A percentile compares a stretch with the other conserved stretches of the same genome.
phyloP scores from a whole-genome alignment of 2,888 invertebrate genomes.

The Stictocephala bisonia region DNA sequence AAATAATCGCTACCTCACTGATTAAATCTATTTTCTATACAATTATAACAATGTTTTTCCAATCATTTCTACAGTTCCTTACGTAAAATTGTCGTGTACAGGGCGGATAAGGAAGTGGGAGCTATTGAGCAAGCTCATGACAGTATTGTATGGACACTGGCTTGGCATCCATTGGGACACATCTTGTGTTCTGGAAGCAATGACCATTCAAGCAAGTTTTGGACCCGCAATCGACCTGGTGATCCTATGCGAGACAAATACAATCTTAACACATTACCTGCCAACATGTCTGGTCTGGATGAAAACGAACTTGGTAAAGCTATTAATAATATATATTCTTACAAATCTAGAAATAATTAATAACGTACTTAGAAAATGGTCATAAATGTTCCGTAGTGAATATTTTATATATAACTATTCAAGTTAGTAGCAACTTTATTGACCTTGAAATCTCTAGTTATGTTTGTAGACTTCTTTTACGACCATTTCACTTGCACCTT shows the following conservation, averaged over 20 bases:
- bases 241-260: constrained; percentile 99
- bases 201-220: constrained; percentile 98
- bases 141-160: constrained; percentile 98
- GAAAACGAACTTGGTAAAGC: constrained; percentile 70
- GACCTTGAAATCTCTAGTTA: too few relatives aligned
- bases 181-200: constrained; percentile 99
- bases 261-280: constrained; percentile 91
- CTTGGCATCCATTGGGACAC: constrained; percentile 99
- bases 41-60: too few relatives aligned
- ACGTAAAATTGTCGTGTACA: constrained; percentile 60
- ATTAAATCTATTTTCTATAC: too few relatives aligned
- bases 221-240: constrained; percentile 98
- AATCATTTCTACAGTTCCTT: too few relatives aligned
- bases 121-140: constrained; percentile 99
- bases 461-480: too few relatives aligned
- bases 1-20: too few relatives aligned
- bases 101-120: constrained; percentile 97
- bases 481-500: too few relatives aligned
- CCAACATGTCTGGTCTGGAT: constrained; percentile 79
- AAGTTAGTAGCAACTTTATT: too few relatives aligned
- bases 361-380: too few relatives aligned
- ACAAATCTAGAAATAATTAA: too few relatives aligned
- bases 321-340: constrained; percentile 21
- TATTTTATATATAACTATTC: too few relatives aligned
- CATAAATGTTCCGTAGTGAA: too few relatives aligned